These are phyloP conservation scores for Amphibalanus amphitrite DNA, from an alignment of 1,140 invertebrate genomes.

Conservation along the genomic window DNA sequence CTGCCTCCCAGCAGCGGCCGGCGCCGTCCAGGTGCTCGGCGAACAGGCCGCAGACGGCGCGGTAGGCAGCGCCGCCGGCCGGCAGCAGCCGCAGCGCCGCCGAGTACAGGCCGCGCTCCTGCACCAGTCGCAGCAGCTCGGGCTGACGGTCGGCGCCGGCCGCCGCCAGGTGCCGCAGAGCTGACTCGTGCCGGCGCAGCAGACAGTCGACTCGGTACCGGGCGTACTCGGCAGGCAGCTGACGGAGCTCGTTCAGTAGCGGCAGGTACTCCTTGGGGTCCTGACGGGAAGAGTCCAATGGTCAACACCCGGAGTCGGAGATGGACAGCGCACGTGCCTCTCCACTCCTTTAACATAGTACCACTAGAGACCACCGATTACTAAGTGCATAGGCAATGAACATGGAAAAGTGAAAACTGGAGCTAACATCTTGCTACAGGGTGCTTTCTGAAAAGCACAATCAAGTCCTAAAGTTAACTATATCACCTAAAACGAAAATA, in stretches of 20 bases:
- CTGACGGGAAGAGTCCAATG: constrained; percentile 26
- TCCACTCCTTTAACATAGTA: too few species aligned
- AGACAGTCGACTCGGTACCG: constrained; percentile 64
- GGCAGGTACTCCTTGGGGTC: constrained; percentile 90
- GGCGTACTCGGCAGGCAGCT: constrained; percentile 46
- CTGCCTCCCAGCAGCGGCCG: constrained; percentile 52
- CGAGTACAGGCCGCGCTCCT: constrained; percentile 46
- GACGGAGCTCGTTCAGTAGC: constrained; percentile 57
- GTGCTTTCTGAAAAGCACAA: too few species aligned
- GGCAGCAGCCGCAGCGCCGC: constrained; percentile 44
- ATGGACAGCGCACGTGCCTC: too few species aligned
- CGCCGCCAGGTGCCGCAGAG: constrained; percentile 47
- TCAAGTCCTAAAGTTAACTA: too few species aligned
- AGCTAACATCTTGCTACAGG: too few species aligned
- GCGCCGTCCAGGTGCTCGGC: constrained; percentile 45
- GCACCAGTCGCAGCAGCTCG: constrained; percentile 48
- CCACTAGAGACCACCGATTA: too few species aligned
- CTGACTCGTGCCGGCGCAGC: constrained; percentile 53
- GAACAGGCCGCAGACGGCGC: constrained; percentile 36
- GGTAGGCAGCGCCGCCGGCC: constrained; percentile 24
- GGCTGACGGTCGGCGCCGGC: constrained; percentile 39
- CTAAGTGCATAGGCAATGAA: too few species aligned
- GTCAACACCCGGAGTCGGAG: neutral
- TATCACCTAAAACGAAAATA: too few species aligned
- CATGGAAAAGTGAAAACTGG: too few species aligned